Conservation (phyloP, 1,140 invertebrate genomes). For the Drosophila murphyi region DNA sequence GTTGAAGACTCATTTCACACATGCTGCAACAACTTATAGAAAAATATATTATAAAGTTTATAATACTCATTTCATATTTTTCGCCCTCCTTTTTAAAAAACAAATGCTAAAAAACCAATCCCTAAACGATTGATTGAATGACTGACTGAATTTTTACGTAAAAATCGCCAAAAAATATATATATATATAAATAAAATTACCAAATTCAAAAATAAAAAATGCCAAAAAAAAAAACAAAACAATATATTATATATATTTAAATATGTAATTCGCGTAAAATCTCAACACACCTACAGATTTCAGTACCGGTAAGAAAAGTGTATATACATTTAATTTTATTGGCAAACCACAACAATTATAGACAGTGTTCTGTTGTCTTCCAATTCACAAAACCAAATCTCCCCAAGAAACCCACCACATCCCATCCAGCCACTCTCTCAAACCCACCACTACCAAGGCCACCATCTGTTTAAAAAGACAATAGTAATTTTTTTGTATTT, state of each 20-base stretch:
- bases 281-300: slow-evolving; percentile 74
- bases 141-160: slow-evolving; percentile 40
- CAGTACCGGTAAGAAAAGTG: slow-evolving; percentile 82
- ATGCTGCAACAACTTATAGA: slow-evolving; percentile 16
- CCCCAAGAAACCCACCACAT: neutral
- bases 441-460: neutral
- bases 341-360: slow-evolving; percentile 47
- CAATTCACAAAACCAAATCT: slow-evolving; percentile 16
- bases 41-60: slow-evolving; percentile 51
- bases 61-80: slow-evolving; percentile 75
- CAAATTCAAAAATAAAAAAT: slow-evolving; percentile 23
- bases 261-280: slow-evolving; percentile 49
- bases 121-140: slow-evolving; percentile 64
- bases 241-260: slow-evolving; percentile 20
- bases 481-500: neutral
- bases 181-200: slow-evolving; percentile 27
- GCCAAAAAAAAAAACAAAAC: slow-evolving; percentile 8
- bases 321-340: slow-evolving; percentile 68
- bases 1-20: slow-evolving; percentile 16
- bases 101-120: slow-evolving; percentile 58
- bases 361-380: slow-evolving; percentile 54
- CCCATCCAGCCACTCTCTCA: neutral
- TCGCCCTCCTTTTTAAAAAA: slow-evolving; percentile 58
- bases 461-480: neutral
- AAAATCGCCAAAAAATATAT: slow-evolving; percentile 29